Evolutionary conservation across 2,797 vertebrate genomes (phyloP).

Genomic region (Nyctibius grandis): DNA sequence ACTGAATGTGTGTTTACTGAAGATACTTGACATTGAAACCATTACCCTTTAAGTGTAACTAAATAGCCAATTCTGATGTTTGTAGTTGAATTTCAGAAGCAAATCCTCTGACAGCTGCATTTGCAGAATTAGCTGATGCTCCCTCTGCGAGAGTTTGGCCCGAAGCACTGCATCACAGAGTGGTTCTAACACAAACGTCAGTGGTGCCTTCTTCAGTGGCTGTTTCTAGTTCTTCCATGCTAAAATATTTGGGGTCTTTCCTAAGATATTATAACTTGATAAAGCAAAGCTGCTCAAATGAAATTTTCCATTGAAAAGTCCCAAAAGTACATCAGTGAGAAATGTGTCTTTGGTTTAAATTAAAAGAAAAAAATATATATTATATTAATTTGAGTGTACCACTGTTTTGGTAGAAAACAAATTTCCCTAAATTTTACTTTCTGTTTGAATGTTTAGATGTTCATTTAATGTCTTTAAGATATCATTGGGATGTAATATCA

Average conservation of each 20-base stretch:
- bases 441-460: not conserved
- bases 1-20: not conserved
- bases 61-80: not conserved
- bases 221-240: not conserved
- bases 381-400: not conserved
- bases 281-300: not conserved
- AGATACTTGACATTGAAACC: not conserved
- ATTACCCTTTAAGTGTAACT: not conserved
- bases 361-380: not conserved
- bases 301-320: not conserved
- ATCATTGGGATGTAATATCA: not conserved
- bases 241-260: not conserved
- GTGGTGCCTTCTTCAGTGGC: not conserved
- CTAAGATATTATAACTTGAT: not conserved
- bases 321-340: not conserved
- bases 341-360: not conserved
- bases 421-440: not conserved
- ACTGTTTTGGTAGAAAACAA: not conserved
- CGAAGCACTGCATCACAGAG: not conserved
- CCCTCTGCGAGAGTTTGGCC: not conserved
- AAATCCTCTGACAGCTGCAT: not conserved
- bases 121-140: not conserved
- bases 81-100: not conserved
- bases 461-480: not conserved
- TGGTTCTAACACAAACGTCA: not conserved